Evolutionary conservation across 2,888 invertebrate genomes (phyloP).

Genomic region (Nymphalis polychloros): DNA sequence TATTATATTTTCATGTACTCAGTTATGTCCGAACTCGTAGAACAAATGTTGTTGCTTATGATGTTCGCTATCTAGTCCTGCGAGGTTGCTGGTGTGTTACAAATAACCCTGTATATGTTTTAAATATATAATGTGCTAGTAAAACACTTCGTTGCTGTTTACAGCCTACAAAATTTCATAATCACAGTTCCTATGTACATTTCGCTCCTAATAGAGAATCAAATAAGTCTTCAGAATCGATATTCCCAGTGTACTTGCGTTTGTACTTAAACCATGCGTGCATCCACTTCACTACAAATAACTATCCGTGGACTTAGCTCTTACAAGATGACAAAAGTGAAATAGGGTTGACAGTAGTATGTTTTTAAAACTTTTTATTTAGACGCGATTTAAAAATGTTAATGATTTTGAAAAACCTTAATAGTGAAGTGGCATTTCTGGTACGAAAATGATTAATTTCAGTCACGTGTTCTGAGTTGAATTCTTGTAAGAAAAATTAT

Average conservation of each 20-base stretch:
- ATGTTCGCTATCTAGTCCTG: too few species aligned
- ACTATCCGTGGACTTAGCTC: constrained; percentile 6
- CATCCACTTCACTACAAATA: constrained; percentile 2
- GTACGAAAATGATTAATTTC: too few species aligned
- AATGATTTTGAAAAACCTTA: too few species aligned
- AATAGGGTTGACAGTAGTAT: background rate
- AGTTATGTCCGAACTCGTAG: too few species aligned
- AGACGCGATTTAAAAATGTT: too few species aligned
- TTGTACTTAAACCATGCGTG: constrained; percentile 12
- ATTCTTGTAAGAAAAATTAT: too few species aligned
- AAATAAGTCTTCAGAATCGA: constrained; percentile 56
- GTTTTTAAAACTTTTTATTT: too few species aligned
- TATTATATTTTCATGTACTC: too few species aligned
- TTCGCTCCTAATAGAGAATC: constrained; percentile 61
- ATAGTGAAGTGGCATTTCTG: too few species aligned
- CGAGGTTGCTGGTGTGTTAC: too few species aligned
- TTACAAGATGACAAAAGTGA: background rate
- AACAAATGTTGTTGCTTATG: too few species aligned
- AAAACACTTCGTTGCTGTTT: constrained; percentile 66
- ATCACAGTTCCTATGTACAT: constrained; percentile 61
- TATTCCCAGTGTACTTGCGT: constrained; percentile 26
- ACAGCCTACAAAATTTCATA: constrained; percentile 61
- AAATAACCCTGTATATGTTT: background rate
- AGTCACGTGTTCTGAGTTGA: too few species aligned
- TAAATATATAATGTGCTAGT: background rate